These are phyloP conservation scores for Drosophila heteroneura DNA, from an alignment of 2,888 invertebrate genomes.

Conservation along the genomic window DNA sequence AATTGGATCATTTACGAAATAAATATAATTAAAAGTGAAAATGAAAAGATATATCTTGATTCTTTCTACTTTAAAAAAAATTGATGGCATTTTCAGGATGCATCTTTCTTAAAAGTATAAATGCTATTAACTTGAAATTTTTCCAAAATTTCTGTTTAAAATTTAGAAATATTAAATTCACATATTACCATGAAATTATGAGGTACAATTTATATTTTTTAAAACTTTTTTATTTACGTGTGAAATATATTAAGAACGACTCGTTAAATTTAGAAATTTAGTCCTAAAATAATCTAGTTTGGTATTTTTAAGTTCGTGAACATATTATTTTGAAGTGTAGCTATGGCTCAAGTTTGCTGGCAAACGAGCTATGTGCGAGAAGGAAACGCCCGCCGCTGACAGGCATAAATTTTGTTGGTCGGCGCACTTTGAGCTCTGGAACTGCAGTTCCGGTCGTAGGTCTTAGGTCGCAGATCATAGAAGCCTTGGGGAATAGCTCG, in stretches of 20 bases:
- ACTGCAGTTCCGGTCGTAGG: slow-evolving; percentile 51
- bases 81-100: neutral
- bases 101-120: neutral
- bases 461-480: slow-evolving; percentile 29
- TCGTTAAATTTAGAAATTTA: neutral
- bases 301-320: neutral
- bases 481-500: slow-evolving; percentile 52
- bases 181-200: neutral
- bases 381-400: slow-evolving; percentile 73
- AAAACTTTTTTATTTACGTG: neutral
- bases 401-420: slow-evolving; percentile 70
- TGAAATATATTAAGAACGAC: neutral
- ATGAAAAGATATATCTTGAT: neutral
- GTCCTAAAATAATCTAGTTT: neutral
- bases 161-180: neutral
- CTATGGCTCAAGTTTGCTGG: slow-evolving; percentile 18
- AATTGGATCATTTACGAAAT: fast-evolving
- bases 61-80: neutral
- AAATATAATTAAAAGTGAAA: neutral
- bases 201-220: neutral
- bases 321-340: neutral
- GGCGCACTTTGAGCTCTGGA: slow-evolving; percentile 37
- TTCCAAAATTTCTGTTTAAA: neutral
- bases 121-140: neutral
- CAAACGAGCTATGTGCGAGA: slow-evolving; percentile 52